phyloP scores from a whole-genome alignment of 2,113 vertebrate genomes.

The Acrocephalus arundinaceus region DNA sequence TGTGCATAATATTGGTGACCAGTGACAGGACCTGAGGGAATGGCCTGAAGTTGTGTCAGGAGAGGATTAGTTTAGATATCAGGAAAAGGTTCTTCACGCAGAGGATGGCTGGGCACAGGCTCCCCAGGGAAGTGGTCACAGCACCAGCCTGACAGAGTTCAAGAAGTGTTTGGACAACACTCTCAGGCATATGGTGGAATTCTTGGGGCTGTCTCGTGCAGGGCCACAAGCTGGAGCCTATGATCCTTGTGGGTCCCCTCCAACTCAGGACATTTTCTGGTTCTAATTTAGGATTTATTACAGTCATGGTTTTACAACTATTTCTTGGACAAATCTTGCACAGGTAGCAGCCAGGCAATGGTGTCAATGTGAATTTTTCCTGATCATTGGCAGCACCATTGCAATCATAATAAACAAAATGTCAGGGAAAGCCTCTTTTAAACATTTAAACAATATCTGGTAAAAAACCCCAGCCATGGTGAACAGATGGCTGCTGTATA shows the following conservation, averaged over 20 bases:
- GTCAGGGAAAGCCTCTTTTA: background rate
- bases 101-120: accelerated
- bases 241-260: background rate
- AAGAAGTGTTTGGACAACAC: background rate
- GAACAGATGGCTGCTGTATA: background rate
- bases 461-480: background rate
- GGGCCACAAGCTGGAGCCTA: background rate
- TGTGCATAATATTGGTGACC: background rate
- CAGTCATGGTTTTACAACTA: background rate
- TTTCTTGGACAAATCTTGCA: background rate
- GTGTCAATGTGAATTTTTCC: background rate
- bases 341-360: background rate
- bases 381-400: background rate
- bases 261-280: background rate
- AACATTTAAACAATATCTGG: background rate
- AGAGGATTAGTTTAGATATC: background rate
- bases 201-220: background rate
- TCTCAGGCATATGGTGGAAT: background rate
- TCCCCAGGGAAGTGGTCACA: background rate
- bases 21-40: background rate
- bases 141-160: background rate
- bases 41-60: background rate
- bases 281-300: background rate
- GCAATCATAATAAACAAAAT: background rate
- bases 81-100: background rate